phyloP scores from a whole-genome alignment of 2,113 vertebrate species.

The Oostethus manadensis region DNA sequence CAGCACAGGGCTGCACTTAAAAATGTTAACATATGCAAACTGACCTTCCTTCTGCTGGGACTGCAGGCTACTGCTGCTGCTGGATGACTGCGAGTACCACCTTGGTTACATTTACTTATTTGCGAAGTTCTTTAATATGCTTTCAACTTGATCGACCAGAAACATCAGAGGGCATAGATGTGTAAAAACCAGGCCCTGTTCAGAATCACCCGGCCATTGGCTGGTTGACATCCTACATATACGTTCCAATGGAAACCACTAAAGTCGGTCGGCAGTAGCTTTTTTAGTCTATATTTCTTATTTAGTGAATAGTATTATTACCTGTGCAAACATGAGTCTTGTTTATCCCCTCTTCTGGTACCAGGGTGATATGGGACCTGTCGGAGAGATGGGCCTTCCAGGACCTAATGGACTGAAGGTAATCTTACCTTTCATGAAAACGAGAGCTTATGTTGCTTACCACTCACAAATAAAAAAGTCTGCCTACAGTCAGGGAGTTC shows the following conservation, averaged over 20 bases:
- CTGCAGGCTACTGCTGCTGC: constrained; percentile 3
- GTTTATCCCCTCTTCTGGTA: constrained; percentile 44
- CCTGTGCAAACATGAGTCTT: constrained; percentile 16
- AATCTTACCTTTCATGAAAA: constrained; percentile 36
- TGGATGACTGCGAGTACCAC: not conserved
- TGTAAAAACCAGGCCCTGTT: too few species aligned
- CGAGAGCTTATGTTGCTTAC: not conserved
- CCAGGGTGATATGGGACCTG: constrained; percentile 90
- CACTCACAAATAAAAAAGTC: not conserved
- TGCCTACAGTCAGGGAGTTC: not conserved
- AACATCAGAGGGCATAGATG: too few species aligned
- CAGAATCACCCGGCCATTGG: too few species aligned
- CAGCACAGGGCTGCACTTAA: constrained; percentile 20
- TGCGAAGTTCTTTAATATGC: too few species aligned
- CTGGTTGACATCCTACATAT: too few species aligned
- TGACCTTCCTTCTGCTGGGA: constrained; percentile 15
- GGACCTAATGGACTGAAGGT: constrained; percentile 95
- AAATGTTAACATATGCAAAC: constrained; percentile 40
- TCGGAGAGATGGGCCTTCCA: constrained; percentile 82
- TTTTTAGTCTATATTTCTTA: too few species aligned
- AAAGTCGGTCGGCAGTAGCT: too few species aligned
- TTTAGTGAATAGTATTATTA: too few species aligned
- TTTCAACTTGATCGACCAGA: too few species aligned
- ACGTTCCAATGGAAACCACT: too few species aligned
- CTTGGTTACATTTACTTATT: not conserved